Percentiles rank a stretch among this genome's conserved stretches.
Evolutionary conservation across 92 coral and sea anemone species (phyloP).

Genomic region (Meandrina meandrites): DNA sequence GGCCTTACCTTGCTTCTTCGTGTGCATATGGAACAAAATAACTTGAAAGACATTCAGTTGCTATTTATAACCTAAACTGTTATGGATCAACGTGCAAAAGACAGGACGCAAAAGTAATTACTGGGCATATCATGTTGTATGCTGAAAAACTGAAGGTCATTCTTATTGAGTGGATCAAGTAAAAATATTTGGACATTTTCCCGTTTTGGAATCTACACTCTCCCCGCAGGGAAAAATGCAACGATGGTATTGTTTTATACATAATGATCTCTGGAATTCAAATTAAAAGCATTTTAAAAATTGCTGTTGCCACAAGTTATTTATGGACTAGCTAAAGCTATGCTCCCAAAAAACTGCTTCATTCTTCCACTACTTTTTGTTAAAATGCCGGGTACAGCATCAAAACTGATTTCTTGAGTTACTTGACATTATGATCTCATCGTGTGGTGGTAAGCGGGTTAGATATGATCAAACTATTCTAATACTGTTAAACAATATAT

Average conservation of each 20-base stretch:
- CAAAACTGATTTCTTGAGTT: background rate
- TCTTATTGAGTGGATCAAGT: background rate
- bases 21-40: background rate
- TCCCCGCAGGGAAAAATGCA: background rate
- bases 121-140: background rate
- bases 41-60: background rate
- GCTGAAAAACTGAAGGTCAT: background rate
- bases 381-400: too few species aligned
- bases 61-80: background rate
- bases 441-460: too few species aligned
- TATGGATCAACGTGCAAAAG: background rate
- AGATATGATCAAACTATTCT: background rate
- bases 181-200: background rate
- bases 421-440: background rate
- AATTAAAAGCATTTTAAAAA: too few species aligned
- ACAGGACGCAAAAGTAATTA: background rate
- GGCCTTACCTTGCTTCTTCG: background rate
- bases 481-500: background rate
- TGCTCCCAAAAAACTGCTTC: too few species aligned
- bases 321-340: too few species aligned
- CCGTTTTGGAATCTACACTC: background rate
- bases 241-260: background rate
- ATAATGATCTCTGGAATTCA: background rate
- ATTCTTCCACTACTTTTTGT: too few species aligned
- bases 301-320: too few species aligned